Evolutionary conservation across 2,797 vertebrate genomes (phyloP), one percentile per base, ranked within the genome.

Genomic region (Melanotaenia nigrans): DNA sequence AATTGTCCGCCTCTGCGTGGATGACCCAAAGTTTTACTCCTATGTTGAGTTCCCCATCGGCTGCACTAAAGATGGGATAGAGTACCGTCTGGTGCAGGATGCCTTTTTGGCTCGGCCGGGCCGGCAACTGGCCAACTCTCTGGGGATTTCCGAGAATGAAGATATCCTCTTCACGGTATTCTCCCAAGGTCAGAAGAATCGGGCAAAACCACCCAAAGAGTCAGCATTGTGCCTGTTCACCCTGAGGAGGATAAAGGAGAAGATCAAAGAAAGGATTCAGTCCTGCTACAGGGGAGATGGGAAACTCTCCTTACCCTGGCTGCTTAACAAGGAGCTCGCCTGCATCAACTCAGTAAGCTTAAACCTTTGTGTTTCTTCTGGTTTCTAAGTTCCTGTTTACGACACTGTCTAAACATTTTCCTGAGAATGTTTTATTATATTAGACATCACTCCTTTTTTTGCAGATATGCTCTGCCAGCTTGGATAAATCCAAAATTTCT

Each of bases 31-130:
- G 89, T 99, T 99, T 87, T 99, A 99, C 91, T 99, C 98, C 0
- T 99, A 99, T 0, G 97, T 99, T 0, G 98, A 99, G 91, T 99
- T 99, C 86, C 97, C 98, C 81, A 97, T 99, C 0, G 98, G 98
- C 85, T 99, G 98, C 0, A 94, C 96, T 75, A 97, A 97, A 87
- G 98, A 97, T 0, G 97, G 97, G 0, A 96, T 98, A 0, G 98
- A 99, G 85, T 99, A 99, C 92, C 96, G 97, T 25, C 94, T 99
- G 77, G 96, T 99, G 78, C 98, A 99, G 92, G 98, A 98, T 0
- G 98, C 98, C 59, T 99, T 96, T 89, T 90, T 99, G 87, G 96
- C 95, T 82, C 96, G 96, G 62, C 97, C 98, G 0, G 98, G 98
- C 72, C 94, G 92, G 64, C 93, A 95, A 79, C 94, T 99, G 87